Percentiles rank a stretch among this genome's conserved stretches.
Evolutionary conservation across 2,113 vertebrate genomes (phyloP).

Genomic region (Cyphomyrus discorhynchus): DNA sequence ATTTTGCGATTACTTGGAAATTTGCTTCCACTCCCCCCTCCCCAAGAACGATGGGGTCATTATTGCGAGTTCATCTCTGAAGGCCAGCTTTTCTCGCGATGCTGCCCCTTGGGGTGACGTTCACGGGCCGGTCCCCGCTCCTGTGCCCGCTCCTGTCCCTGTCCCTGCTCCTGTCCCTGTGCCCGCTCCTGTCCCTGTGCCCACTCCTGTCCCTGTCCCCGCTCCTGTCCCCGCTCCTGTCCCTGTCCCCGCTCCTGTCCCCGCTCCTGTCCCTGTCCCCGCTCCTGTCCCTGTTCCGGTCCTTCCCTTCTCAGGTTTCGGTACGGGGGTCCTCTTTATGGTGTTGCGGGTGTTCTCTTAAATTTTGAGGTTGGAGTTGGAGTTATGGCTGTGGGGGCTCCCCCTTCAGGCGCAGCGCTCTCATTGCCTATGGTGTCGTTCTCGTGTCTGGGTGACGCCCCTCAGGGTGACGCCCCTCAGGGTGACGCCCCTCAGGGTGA

Average conservation of each 20-base stretch:
- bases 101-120: neutral
- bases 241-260: no score
- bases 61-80: neutral
- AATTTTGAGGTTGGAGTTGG: neutral
- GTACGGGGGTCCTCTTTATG: neutral
- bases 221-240: no score
- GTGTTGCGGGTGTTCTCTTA: neutral
- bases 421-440: neutral
- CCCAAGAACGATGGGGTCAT: neutral
- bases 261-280: no score
- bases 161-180: no score
- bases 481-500: no score
- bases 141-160: no score
- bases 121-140: neutral
- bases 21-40: neutral
- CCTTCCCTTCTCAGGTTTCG: neutral
- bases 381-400: neutral
- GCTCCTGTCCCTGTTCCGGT: no score
- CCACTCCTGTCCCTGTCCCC: no score
- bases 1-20: neutral
- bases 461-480: no score
- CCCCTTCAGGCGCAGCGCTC: neutral
- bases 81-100: neutral
- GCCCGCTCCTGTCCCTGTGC: no score
- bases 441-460: no score